phyloP scores from a whole-genome alignment of 2,113 vertebrate genomes.

The Embiotoca jacksoni region DNA sequence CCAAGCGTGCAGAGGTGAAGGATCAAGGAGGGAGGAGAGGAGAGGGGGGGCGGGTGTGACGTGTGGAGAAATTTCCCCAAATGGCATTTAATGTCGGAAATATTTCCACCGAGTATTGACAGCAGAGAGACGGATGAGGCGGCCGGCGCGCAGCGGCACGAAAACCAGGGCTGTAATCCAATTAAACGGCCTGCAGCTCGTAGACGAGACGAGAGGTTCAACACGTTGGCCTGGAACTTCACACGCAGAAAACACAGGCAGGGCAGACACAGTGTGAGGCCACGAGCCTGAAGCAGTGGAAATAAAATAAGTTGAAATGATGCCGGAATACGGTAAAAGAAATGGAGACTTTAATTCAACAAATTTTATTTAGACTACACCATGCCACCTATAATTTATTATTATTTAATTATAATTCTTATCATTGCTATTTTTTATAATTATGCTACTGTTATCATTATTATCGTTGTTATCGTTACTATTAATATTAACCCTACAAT shows the following conservation, averaged over 20 bases:
- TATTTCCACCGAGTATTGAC: constrained; percentile 79
- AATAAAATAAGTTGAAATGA: background rate
- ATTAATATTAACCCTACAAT: background rate
- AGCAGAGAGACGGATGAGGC: constrained; percentile 65
- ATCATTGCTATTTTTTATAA: too few species aligned
- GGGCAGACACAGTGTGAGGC: background rate
- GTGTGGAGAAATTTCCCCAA: constrained; percentile 76
- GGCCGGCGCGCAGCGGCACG: constrained; percentile 40
- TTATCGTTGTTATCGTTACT: constrained; percentile 13
- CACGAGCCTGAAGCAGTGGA: background rate
- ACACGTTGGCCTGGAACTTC: constrained; percentile 63
- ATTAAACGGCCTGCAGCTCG: constrained; percentile 41
- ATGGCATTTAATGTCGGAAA: constrained; percentile 82
- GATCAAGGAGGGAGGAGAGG: constrained; percentile 27
- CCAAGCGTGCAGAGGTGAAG: constrained; percentile 37
- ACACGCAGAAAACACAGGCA: constrained; percentile 11
- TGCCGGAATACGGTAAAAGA: background rate
- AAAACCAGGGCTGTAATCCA: constrained; percentile 39
- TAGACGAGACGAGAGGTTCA: constrained; percentile 13
- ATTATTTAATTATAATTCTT: too few species aligned
- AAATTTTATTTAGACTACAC: too few species aligned
- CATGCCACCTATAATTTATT: too few species aligned
- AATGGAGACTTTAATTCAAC: background rate
- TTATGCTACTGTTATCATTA: background rate
- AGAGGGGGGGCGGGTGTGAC: constrained; percentile 47